These are phyloP conservation scores for Ormia ochracea DNA, from an alignment of 2,888 invertebrate species.

Conservation along the genomic window DNA sequence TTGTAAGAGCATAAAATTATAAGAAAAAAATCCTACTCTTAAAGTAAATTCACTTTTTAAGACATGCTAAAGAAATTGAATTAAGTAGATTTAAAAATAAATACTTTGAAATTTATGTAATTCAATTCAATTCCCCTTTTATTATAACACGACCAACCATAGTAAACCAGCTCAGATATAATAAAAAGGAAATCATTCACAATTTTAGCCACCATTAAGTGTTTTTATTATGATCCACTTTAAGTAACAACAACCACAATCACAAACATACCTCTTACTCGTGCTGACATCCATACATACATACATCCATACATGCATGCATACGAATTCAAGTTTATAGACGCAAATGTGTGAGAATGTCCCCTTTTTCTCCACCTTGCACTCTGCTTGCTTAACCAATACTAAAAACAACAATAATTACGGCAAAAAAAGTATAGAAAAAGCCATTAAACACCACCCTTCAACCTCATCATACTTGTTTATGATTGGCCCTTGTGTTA, in stretches of 20 bases:
- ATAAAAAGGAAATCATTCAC: constrained; percentile 17
- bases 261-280: no score
- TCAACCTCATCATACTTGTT: constrained; percentile 60
- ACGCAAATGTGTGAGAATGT: neutral
- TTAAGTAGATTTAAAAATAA: no score
- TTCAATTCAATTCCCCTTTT: neutral
- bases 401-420: constrained; percentile 19
- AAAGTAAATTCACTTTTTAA: no score
- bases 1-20: no score
- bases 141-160: neutral
- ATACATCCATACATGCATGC: no score
- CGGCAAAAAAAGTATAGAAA: neutral
- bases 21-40: no score
- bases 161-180: neutral
- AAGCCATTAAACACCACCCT: constrained; percentile 50
- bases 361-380: constrained; percentile 22
- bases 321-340: no score
- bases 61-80: no score
- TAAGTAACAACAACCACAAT: neutral
- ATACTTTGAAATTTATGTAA: no score
- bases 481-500: constrained; percentile 57
- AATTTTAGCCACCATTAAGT: constrained; percentile 47
- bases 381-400: constrained; percentile 25
- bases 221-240: constrained; percentile 24
- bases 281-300: no score